Conservation (phyloP, 2,888 invertebrate genomes). For the Acleris sparsana region DNA sequence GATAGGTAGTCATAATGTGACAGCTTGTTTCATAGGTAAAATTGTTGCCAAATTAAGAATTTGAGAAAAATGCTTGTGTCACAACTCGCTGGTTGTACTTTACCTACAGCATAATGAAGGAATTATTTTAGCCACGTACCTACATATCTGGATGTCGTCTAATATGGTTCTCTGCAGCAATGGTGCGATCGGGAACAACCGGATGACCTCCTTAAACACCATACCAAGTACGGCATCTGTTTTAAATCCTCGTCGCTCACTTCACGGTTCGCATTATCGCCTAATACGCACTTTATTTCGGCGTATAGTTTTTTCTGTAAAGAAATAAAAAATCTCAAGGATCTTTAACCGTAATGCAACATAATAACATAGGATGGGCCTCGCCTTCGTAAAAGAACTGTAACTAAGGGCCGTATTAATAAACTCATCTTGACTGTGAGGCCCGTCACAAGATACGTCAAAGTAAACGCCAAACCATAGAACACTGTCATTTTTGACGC, state of each 20-base stretch:
- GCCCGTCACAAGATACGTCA: too few relatives aligned
- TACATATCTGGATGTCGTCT: conserved; percentile 66
- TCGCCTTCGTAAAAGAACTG: not conserved
- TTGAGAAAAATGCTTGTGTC: too few relatives aligned
- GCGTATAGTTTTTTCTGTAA: conserved; percentile 62
- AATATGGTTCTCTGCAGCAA: conserved; percentile 61
- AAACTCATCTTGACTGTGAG: too few relatives aligned
- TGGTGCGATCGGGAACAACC: conserved; percentile 69
- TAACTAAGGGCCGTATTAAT: too few relatives aligned
- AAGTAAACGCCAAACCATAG: too few relatives aligned
- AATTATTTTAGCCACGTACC: conserved; percentile 39
- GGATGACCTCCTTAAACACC: conserved; percentile 66
- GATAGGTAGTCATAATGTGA: too few relatives aligned
- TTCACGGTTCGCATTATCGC: conserved; percentile 49
- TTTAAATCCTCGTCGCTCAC: conserved; percentile 62
- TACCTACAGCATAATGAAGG: too few relatives aligned
- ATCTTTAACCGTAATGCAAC: not conserved
- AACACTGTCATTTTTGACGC: too few relatives aligned
- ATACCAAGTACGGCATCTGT: conserved; percentile 68
- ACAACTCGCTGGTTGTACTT: too few relatives aligned
- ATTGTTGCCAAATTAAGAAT: too few relatives aligned
- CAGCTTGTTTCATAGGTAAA: too few relatives aligned
- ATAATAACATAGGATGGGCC: not conserved
- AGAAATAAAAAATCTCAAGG: not conserved
- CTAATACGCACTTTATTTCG: conserved; percentile 61